These are phyloP conservation scores for Otolemur crassicaudatus DNA, from an alignment of 2,797 vertebrate genomes.

Conservation along the genomic window DNA sequence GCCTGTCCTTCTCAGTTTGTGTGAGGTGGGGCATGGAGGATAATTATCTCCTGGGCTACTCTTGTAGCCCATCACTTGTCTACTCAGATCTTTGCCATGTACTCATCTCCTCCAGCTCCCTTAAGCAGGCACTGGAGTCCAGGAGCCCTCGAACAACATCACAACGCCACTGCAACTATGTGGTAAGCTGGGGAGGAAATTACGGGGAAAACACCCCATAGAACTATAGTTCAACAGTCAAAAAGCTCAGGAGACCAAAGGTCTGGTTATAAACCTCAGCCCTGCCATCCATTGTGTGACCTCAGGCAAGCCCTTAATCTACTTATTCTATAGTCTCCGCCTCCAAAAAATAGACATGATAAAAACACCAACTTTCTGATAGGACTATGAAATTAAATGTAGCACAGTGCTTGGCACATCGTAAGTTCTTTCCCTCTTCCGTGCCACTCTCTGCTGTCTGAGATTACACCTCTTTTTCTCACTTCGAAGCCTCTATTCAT, in stretches of 20 bases:
- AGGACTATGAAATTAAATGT: neutral
- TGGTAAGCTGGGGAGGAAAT: neutral
- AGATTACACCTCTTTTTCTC: neutral
- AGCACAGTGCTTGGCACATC: neutral
- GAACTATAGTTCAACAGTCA: slow-evolving; percentile 12
- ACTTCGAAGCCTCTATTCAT: neutral
- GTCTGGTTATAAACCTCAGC: neutral
- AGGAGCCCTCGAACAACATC: neutral
- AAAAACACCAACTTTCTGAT: neutral
- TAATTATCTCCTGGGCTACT: neutral
- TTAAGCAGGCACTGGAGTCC: neutral
- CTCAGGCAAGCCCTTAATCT: neutral
- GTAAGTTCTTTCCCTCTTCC: neutral
- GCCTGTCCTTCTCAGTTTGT: neutral
- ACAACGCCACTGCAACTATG: neutral
- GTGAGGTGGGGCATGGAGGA: neutral
- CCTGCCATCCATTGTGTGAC: neutral
- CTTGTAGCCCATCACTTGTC: neutral
- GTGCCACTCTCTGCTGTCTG: neutral
- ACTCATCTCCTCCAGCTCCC: neutral
- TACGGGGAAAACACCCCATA: neutral
- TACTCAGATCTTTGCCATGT: neutral
- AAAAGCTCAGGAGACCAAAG: neutral
- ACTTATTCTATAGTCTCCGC: neutral
- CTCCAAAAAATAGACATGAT: neutral